phyloP scores from a whole-genome alignment of 2,888 invertebrate genomes.

The Tetrapedia diversipes region DNA sequence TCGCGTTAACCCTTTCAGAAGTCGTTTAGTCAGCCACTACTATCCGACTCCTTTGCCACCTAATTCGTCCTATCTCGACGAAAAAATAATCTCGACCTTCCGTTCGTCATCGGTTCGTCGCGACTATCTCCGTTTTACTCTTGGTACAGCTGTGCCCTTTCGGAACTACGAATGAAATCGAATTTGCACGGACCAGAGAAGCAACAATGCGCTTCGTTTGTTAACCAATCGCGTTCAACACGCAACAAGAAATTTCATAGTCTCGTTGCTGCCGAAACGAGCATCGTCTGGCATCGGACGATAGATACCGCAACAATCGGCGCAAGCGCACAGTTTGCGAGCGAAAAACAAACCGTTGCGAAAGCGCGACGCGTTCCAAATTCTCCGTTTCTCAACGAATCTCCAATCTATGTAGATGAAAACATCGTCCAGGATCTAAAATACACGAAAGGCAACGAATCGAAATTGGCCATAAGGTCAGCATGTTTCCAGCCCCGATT shows the following conservation, averaged over 20 bases:
- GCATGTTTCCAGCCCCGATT: neutral
- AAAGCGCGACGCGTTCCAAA: neutral
- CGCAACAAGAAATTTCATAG: neutral
- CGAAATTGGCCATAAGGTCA: neutral
- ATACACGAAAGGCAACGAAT: neutral
- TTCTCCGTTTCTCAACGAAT: neutral
- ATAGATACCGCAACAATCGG: conserved; percentile 14
- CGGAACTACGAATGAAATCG: neutral
- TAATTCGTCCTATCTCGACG: neutral
- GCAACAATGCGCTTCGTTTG: neutral
- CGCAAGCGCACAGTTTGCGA: conserved; percentile 29
- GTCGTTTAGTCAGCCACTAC: conserved; percentile 37
- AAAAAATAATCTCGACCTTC: neutral
- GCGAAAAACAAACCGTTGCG: conserved; percentile 28
- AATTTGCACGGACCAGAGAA: no score
- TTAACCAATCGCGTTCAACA: neutral
- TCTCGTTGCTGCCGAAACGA: neutral
- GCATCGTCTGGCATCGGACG: neutral
- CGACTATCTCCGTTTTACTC: neutral
- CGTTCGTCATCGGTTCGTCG: no score
- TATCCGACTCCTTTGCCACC: neutral
- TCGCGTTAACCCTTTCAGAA: conserved; percentile 37
- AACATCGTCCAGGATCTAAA: neutral
- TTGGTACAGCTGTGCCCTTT: neutral
- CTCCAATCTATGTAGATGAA: no score